Percentiles rank a stretch among this genome's conserved stretches.
These are phyloP conservation scores for Rynchops niger DNA, from an alignment of 2,113 vertebrate genomes.

Conservation along the genomic window DNA sequence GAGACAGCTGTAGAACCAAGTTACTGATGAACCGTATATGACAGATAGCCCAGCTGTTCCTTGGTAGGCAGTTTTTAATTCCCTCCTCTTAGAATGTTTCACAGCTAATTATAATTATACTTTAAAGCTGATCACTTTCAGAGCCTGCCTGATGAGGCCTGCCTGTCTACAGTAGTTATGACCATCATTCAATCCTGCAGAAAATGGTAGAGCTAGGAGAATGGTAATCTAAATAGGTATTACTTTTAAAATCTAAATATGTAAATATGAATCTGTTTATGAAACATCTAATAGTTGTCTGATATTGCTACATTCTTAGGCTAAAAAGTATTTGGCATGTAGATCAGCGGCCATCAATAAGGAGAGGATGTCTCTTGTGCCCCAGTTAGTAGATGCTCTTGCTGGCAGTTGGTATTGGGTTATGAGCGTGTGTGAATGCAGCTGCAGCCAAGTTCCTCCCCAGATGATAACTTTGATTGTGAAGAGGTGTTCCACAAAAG, in stretches of 20 bases:
- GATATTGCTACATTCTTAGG: background rate
- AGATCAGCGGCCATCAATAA: background rate
- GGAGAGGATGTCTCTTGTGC: background rate
- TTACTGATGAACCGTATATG: background rate
- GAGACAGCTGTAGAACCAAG: background rate
- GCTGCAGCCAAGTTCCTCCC: background rate
- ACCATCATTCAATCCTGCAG: background rate
- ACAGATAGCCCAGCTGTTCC: background rate
- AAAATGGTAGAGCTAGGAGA: background rate
- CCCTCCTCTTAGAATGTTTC: background rate
- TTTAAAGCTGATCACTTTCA: background rate
- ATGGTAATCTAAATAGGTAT: background rate
- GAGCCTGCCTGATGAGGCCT: background rate
- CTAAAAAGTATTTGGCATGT: background rate
- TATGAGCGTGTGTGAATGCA: background rate
- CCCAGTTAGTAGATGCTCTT: background rate
- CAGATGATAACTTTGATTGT: background rate
- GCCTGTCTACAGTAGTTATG: background rate
- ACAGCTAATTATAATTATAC: constrained; percentile 20
- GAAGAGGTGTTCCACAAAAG: background rate
- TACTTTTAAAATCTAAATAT: background rate
- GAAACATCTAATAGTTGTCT: background rate
- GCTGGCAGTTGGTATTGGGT: background rate
- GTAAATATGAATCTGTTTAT: background rate
- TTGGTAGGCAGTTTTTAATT: background rate